phyloP scores from a whole-genome alignment of 2,113 vertebrate genomes.

The Hemicordylus capensis region DNA sequence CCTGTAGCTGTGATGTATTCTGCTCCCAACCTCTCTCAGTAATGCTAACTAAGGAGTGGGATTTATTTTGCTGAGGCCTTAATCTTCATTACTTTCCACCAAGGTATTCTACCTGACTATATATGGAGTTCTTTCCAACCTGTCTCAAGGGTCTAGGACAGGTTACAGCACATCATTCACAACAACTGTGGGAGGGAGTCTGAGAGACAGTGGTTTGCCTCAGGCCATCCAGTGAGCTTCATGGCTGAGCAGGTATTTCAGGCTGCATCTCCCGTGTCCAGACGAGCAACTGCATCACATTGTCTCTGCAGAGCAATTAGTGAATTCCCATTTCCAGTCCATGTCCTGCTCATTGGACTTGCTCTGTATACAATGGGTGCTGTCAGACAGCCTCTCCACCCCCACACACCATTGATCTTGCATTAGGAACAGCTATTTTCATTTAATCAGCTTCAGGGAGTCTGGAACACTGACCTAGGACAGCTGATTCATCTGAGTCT shows the following conservation, averaged over 20 bases:
- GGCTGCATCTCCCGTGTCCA: neutral
- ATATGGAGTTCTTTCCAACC: neutral
- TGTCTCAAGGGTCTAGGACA: neutral
- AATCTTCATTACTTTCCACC: neutral
- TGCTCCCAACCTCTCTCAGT: slow-evolving; percentile 40
- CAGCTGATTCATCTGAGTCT: neutral
- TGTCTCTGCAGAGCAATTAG: neutral
- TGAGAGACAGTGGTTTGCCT: neutral
- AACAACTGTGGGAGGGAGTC: neutral
- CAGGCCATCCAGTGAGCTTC: neutral
- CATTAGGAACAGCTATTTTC: neutral
- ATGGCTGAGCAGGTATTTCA: neutral
- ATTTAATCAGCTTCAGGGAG: neutral
- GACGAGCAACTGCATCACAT: too few species aligned
- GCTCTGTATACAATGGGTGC: neutral
- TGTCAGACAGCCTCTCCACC: neutral
- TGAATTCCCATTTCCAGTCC: slow-evolving; percentile 8
- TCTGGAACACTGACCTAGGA: neutral
- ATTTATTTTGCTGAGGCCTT: neutral
- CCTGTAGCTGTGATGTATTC: slow-evolving; percentile 33
- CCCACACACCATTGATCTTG: neutral
- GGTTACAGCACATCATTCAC: neutral
- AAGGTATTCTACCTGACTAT: neutral
- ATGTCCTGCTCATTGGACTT: neutral
- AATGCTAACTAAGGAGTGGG: slow-evolving; percentile 4